phyloP scores from a whole-genome alignment of 1,140 invertebrate species.

The Microplitis mediator region DNA sequence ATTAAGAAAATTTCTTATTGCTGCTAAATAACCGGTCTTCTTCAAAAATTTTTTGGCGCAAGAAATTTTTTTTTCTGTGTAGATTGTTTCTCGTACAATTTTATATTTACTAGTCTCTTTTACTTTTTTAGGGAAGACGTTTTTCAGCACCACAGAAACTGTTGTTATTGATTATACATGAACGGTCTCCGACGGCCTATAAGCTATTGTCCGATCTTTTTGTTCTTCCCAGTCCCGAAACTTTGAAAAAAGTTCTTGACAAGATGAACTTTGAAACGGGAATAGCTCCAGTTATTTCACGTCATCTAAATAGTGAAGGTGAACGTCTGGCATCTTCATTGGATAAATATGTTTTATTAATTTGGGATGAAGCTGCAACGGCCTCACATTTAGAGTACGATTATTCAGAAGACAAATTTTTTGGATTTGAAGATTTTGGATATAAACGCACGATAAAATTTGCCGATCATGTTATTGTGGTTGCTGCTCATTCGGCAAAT shows the following conservation, averaged over 20 bases:
- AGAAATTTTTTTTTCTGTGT: too few species aligned
- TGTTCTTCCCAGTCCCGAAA: not conserved
- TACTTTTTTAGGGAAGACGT: too few species aligned
- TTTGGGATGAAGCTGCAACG: slow-evolving; percentile 35
- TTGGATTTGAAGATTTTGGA: slow-evolving; percentile 38
- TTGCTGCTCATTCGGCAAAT: slow-evolving; percentile 35
- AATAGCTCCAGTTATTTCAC: not conserved
- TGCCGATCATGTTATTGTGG: slow-evolving; percentile 38
- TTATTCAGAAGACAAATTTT: slow-evolving; percentile 23
- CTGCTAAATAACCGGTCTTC: too few species aligned
- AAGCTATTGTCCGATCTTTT: not conserved
- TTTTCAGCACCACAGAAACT: too few species aligned
- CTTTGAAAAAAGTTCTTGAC: not conserved
- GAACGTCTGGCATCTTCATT: not conserved
- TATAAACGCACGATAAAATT: slow-evolving; percentile 2
- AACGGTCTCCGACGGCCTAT: too few species aligned
- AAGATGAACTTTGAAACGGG: not conserved
- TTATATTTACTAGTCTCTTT: too few species aligned
- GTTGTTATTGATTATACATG: too few species aligned
- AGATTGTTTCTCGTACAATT: too few species aligned
- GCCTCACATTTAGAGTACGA: slow-evolving; percentile 21
- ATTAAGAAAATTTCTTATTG: too few species aligned
- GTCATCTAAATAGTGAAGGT: not conserved
- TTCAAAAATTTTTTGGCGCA: too few species aligned
- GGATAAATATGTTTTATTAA: slow-evolving; percentile 21